Evolutionary conservation across 2,113 vertebrate species (phyloP).

Genomic region (Clinocottus analis): DNA sequence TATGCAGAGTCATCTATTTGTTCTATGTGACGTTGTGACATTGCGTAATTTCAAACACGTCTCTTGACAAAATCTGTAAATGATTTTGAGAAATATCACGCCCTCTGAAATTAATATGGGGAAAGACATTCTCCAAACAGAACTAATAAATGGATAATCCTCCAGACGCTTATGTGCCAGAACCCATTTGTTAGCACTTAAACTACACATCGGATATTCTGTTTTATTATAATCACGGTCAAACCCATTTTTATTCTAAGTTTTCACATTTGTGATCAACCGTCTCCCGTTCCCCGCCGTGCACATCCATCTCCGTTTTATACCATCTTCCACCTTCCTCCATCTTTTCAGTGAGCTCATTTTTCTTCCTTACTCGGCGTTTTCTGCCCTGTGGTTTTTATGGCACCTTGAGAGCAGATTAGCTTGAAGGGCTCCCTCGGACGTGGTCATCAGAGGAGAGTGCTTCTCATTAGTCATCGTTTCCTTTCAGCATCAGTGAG

Average conservation of each 20-base stretch:
- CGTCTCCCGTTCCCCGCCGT: background rate
- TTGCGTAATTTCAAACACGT: conserved; percentile 13
- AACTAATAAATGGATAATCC: background rate
- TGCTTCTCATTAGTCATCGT: conserved; percentile 75
- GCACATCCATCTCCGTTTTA: conserved; percentile 33
- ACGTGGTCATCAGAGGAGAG: conserved; percentile 68
- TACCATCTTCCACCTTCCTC: conserved; percentile 28
- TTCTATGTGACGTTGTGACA: conserved; percentile 19
- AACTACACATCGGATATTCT: conserved; percentile 11
- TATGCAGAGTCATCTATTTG: conserved; percentile 45
- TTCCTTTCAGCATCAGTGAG: conserved; percentile 62
- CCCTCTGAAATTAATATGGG: background rate
- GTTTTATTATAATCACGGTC: conserved; percentile 24
- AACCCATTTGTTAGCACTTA: conserved; percentile 8
- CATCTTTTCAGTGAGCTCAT: conserved; percentile 24
- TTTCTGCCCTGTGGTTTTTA: conserved; percentile 68
- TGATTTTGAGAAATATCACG: conserved; percentile 7
- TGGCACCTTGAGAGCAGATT: conserved; percentile 67
- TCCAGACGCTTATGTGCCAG: background rate
- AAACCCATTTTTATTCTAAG: background rate
- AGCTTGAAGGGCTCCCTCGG: conserved; percentile 71
- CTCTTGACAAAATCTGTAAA: conserved; percentile 6
- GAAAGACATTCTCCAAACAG: background rate
- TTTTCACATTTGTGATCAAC: conserved; percentile 19
- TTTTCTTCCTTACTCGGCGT: conserved; percentile 42